Evolutionary conservation across 2,888 invertebrate species (phyloP), one percentile per base, ranked within the genome.

Genomic region (Rhamphomyia laevipes): DNA sequence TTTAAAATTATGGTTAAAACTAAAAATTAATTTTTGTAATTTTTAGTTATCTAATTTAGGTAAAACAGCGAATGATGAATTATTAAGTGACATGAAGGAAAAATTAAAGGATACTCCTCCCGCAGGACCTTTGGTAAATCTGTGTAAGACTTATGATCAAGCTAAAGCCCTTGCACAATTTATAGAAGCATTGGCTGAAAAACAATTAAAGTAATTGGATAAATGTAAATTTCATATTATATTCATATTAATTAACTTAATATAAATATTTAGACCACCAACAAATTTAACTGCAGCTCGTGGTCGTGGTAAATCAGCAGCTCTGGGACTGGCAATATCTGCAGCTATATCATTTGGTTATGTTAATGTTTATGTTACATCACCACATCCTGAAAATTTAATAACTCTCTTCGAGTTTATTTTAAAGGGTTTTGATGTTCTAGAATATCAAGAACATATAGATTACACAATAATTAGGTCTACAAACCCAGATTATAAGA

Each of bases 241-340:
- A 7, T 5, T 35, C 5, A n/a, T 13, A 7, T 5, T n/a, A 33
- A 33, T 10, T n/a, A 11, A 9, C 11, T 30, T 30, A 13, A n/a
- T 27, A 27, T 27, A 27, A 27, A 27, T 27, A 18, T 51, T 37
- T 53, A 81, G 87, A 54, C 88, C 91, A 1, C 97, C 96, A 0
- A 92, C 96, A 48, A 90, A 92, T 2, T 73, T 99, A 52, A 99
- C 97, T 0, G 97, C 99, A 16, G 87, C 94, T 6, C 80, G 99
- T 73, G 97, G 99, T 35, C 79, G 99, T 49, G 99, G 99, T 56
- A 99, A 99, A 74, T 99, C 97, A 0, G 99, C 99, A 1, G 91
- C 96, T 4, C 74, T 99, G 41, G 97, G 97, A 1, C 74, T 99
- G 17, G 83, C 96, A 0, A 84, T 99, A 15, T 86, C 90, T 10